Percentiles rank a stretch among this genome's conserved stretches.
These are phyloP conservation scores for Thecocarcelia acutangulata DNA, from an alignment of 2,888 invertebrate species.

Conservation along the genomic window DNA sequence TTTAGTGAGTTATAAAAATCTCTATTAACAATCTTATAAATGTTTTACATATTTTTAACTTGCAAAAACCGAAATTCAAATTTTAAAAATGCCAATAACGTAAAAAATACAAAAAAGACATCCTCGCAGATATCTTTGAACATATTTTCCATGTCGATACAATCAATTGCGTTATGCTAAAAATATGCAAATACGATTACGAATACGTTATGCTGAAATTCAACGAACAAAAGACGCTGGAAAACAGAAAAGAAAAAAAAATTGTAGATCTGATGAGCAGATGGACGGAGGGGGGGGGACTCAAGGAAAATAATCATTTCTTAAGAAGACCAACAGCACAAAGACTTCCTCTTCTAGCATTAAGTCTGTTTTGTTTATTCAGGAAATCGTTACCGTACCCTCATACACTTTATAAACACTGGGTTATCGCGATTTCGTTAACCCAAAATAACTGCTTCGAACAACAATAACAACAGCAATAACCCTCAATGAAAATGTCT, in stretches of 20 bases:
- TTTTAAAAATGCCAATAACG: slow-evolving; percentile 21
- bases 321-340: slow-evolving; percentile 42
- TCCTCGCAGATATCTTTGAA: slow-evolving; percentile 57
- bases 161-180: slow-evolving; percentile 81
- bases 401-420: slow-evolving; percentile 58
- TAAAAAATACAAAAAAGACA: slow-evolving; percentile 7
- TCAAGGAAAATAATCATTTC: slow-evolving; percentile 58
- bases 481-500: slow-evolving; percentile 69
- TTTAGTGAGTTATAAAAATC: slow-evolving; percentile 26
- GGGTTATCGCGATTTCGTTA: slow-evolving; percentile 68
- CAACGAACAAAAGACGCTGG: slow-evolving; percentile 46
- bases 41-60: slow-evolving; percentile 54
- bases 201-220: slow-evolving; percentile 48
- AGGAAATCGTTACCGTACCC: slow-evolving; percentile 60
- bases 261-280: slow-evolving; percentile 24
- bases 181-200: slow-evolving; percentile 79
- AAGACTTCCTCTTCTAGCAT: slow-evolving; percentile 26
- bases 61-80: slow-evolving; percentile 25
- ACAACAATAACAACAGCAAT: slow-evolving; percentile 59
- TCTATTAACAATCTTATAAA: slow-evolving; percentile 52
- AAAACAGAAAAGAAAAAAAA: not conserved
- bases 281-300: not conserved
- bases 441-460: slow-evolving; percentile 57
- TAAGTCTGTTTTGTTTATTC: slow-evolving; percentile 14
- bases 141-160: slow-evolving; percentile 81